Percentiles rank a stretch among this genome's conserved stretches.
phyloP scores from a whole-genome alignment of 1,140 invertebrate species.

The Aleiodes sp. region DNA sequence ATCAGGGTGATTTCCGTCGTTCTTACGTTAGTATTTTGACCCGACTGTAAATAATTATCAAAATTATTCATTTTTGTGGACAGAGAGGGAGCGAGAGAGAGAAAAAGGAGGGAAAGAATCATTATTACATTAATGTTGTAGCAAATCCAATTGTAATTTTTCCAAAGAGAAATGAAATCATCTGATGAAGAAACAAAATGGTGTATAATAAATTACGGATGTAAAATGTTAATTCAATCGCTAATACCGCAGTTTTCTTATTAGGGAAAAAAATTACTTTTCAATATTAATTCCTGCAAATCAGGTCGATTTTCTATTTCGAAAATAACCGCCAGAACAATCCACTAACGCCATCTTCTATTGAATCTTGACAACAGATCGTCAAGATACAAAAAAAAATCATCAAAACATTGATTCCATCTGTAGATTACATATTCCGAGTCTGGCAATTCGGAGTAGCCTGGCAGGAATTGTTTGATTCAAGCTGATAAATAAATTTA shows the following conservation, averaged over 20 bases:
- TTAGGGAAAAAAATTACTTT: background rate
- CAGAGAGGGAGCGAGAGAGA: too few relatives aligned
- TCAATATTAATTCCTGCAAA: background rate
- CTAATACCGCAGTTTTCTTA: background rate
- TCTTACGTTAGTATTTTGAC: background rate
- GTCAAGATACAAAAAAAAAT: too few relatives aligned
- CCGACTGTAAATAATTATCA: slow-evolving; percentile 5
- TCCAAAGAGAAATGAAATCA: background rate
- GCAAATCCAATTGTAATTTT: slow-evolving; percentile 10
- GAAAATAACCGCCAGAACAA: too few relatives aligned
- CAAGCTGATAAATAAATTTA: background rate
- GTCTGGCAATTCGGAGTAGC: background rate
- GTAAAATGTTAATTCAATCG: background rate
- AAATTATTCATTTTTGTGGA: slow-evolving; percentile 8
- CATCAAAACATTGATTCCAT: background rate
- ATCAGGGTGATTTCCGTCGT: background rate
- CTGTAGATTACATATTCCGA: too few relatives aligned
- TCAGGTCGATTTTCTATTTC: too few relatives aligned
- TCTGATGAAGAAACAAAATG: background rate
- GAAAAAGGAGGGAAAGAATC: too few relatives aligned
- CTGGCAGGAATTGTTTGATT: background rate
- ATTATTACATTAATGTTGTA: background rate
- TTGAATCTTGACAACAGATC: too few relatives aligned
- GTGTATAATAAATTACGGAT: slow-evolving; percentile 1
- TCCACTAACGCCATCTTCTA: too few relatives aligned